Conservation (phyloP, 2,113 vertebrate species). For the Paradisaea rubra region DNA sequence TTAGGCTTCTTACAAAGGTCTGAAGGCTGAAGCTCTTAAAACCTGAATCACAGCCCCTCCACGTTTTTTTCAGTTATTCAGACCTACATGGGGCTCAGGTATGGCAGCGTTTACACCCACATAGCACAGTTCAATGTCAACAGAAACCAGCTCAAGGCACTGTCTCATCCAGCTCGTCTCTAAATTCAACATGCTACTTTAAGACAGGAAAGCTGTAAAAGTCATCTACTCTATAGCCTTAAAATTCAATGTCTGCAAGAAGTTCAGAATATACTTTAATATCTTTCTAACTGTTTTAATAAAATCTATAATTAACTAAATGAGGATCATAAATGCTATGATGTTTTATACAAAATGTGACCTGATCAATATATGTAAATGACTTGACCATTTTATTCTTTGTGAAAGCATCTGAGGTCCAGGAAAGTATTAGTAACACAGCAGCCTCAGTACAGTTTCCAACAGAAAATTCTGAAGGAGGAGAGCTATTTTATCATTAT, state of each 20-base stretch:
- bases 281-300: not conserved
- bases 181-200: not conserved
- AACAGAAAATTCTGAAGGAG: not conserved
- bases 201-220: not conserved
- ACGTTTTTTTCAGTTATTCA: not conserved
- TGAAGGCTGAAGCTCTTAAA: not conserved
- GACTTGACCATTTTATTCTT: not conserved
- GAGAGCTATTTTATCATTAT: not conserved
- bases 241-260: not conserved
- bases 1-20: not conserved
- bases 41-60: not conserved
- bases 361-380: not conserved
- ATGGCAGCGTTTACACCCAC: not conserved
- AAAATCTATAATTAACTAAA: constrained; percentile 18
- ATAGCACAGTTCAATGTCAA: not conserved
- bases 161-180: not conserved
- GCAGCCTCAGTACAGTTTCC: not conserved
- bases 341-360: not conserved
- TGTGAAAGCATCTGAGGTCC: not conserved
- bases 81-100: not conserved
- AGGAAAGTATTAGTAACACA: not conserved
- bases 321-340: not conserved
- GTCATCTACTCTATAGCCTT: not conserved
- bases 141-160: not conserved
- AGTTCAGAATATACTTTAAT: not conserved